Conservation (phyloP, 2,888 invertebrate species). For the Drosophila macrospina region DNA sequence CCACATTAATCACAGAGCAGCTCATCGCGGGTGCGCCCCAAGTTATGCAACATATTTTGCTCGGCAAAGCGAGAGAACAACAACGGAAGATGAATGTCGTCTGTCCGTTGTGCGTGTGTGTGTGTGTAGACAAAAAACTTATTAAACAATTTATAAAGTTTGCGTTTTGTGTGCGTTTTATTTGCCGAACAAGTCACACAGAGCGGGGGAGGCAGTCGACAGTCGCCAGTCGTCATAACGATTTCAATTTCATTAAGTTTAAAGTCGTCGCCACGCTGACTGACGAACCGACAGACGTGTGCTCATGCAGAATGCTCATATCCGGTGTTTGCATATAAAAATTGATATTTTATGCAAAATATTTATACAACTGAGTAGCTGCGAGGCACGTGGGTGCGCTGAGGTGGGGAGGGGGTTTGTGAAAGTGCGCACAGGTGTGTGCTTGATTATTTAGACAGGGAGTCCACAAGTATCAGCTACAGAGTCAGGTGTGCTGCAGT, state of each 20-base stretch:
- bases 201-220: not conserved
- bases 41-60: slow-evolving; percentile 37
- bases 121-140: slow-evolving; percentile 36
- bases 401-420: not conserved
- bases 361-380: slow-evolving; percentile 48
- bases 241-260: slow-evolving; percentile 73
- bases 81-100: slow-evolving; percentile 38
- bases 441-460: slow-evolving; percentile 64
- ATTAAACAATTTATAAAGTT: slow-evolving; percentile 74
- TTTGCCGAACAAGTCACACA: not conserved
- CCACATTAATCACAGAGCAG: slow-evolving; percentile 52
- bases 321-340: slow-evolving; percentile 66
- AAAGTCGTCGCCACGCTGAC: slow-evolving; percentile 27
- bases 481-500: slow-evolving; percentile 15
- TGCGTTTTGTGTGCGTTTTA: slow-evolving; percentile 33
- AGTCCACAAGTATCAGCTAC: slow-evolving; percentile 9
- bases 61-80: not conserved
- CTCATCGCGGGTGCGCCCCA: slow-evolving; percentile 17
- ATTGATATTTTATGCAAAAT: slow-evolving; percentile 81
- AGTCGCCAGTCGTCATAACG: slow-evolving; percentile 18
- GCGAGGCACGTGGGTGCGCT: not conserved
- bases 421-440: slow-evolving; percentile 42
- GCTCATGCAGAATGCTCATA: slow-evolving; percentile 56
- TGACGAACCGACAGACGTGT: slow-evolving; percentile 24
- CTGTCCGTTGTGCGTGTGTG: not conserved